These are phyloP conservation scores for Athalia cordata DNA, from an alignment of 2,888 invertebrate genomes.

Conservation along the genomic window DNA sequence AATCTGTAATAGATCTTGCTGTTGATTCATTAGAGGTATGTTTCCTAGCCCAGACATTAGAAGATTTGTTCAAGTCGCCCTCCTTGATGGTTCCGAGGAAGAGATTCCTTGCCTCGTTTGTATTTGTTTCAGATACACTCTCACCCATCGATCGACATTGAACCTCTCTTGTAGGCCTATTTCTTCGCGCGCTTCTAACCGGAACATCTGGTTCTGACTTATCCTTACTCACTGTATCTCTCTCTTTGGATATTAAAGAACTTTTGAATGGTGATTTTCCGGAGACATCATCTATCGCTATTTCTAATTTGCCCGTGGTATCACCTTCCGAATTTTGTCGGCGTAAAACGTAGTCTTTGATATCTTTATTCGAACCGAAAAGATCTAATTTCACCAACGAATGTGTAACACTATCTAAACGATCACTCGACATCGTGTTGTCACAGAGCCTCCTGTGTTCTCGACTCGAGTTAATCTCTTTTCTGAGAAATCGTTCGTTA, in stretches of 20 bases:
- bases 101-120: slow-evolving; percentile 63
- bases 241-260: slow-evolving; percentile 53
- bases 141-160: slow-evolving; percentile 72
- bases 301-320: slow-evolving; percentile 57
- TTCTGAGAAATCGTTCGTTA: slow-evolving; percentile 59
- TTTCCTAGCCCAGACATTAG: slow-evolving; percentile 61
- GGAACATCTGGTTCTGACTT: slow-evolving; percentile 70
- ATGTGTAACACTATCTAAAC: slow-evolving; percentile 59
- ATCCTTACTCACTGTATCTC: slow-evolving; percentile 58
- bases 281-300: slow-evolving; percentile 54
- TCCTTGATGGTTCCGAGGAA: slow-evolving; percentile 71
- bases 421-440: slow-evolving; percentile 56
- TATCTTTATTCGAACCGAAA: slow-evolving; percentile 55
- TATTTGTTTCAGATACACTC: slow-evolving; percentile 61
- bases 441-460: slow-evolving; percentile 65
- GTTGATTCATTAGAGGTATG: slow-evolving; percentile 59
- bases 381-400: slow-evolving; percentile 57
- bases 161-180: slow-evolving; percentile 68
- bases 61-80: slow-evolving; percentile 64
- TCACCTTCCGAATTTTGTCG: slow-evolving; percentile 71
- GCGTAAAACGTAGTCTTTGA: slow-evolving; percentile 63
- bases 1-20: slow-evolving; percentile 66
- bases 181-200: slow-evolving; percentile 69
- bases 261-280: slow-evolving; percentile 49
- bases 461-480: slow-evolving; percentile 55